Evolutionary conservation across 2,888 invertebrate genomes (phyloP).

Genomic region (Falcaria lacertinaria): DNA sequence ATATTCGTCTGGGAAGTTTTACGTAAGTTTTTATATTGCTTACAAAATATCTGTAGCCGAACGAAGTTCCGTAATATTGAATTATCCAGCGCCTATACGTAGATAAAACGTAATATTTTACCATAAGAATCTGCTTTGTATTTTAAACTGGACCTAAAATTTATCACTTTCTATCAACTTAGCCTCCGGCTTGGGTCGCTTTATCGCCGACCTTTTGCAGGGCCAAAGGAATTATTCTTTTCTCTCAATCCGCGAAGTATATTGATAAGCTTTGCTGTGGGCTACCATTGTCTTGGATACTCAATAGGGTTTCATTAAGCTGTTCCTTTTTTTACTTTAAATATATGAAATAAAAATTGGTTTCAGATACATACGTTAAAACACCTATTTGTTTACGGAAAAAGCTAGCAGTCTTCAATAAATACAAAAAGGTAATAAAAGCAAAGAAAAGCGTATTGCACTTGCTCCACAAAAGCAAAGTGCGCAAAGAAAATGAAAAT

Average conservation of each 20-base stretch:
- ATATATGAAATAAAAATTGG: too few relatives aligned
- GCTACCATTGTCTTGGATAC: not conserved
- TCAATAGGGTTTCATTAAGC: too few relatives aligned
- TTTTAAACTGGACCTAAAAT: slow-evolving; percentile 35
- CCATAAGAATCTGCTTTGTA: slow-evolving; percentile 27
- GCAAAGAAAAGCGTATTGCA: too few relatives aligned
- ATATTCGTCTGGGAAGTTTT: too few relatives aligned
- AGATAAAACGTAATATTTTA: slow-evolving; percentile 12
- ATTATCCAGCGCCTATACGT: slow-evolving; percentile 8
- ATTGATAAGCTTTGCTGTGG: not conserved
- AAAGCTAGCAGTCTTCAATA: too few relatives aligned
- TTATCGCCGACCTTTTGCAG: slow-evolving; percentile 29
- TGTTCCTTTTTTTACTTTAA: too few relatives aligned
- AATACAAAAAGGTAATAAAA: too few relatives aligned
- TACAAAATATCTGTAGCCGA: slow-evolving; percentile 5
- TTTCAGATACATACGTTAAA: too few relatives aligned
- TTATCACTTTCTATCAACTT: slow-evolving; percentile 45
- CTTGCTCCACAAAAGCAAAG: too few relatives aligned
- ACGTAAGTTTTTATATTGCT: slow-evolving; percentile 1
- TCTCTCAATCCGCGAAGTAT: slow-evolving; percentile 16
- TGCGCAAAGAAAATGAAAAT: too few relatives aligned
- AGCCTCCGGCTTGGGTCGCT: slow-evolving; percentile 29
- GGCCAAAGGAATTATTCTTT: slow-evolving; percentile 33
- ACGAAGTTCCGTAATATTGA: slow-evolving; percentile 1
- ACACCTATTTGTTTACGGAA: too few relatives aligned